phyloP scores from a whole-genome alignment of 2,113 vertebrate genomes.

The Crocuta crocuta region DNA sequence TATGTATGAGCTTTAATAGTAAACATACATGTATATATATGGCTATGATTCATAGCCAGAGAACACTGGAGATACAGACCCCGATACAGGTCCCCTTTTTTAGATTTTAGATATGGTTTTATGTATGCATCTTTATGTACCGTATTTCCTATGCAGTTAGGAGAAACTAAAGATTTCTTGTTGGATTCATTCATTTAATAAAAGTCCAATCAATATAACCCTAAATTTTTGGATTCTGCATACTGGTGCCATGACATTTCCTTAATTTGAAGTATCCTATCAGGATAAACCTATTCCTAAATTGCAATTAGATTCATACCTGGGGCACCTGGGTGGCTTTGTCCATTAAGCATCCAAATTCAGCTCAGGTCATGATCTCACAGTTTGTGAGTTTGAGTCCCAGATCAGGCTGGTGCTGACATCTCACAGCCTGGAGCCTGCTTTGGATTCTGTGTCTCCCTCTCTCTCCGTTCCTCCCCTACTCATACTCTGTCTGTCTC shows the following conservation, averaged over 20 bases:
- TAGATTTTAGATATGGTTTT: constrained; percentile 5
- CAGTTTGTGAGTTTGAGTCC: no score
- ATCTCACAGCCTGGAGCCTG: no score
- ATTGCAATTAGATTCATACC: background rate
- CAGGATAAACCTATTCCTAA: background rate
- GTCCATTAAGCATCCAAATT: no score
- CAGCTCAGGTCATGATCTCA: no score
- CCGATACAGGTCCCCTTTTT: background rate
- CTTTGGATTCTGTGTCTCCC: no score
- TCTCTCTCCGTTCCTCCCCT: no score
- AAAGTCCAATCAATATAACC: background rate
- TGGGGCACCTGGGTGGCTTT: no score
- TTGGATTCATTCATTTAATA: background rate
- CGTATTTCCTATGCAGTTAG: background rate
- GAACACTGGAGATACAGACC: background rate
- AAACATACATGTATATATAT: no score
- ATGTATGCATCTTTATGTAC: background rate
- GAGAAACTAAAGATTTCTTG: background rate
- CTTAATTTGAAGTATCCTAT: background rate
- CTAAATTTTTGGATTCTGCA: background rate
- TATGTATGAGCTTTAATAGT: background rate
- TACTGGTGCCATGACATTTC: background rate
- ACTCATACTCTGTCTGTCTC: no score
- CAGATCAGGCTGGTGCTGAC: no score
- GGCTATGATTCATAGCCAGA: background rate